These are phyloP conservation scores for Zoanthus sociatus DNA, from an alignment of 92 coral and sea anemone genomes.

Conservation along the genomic window DNA sequence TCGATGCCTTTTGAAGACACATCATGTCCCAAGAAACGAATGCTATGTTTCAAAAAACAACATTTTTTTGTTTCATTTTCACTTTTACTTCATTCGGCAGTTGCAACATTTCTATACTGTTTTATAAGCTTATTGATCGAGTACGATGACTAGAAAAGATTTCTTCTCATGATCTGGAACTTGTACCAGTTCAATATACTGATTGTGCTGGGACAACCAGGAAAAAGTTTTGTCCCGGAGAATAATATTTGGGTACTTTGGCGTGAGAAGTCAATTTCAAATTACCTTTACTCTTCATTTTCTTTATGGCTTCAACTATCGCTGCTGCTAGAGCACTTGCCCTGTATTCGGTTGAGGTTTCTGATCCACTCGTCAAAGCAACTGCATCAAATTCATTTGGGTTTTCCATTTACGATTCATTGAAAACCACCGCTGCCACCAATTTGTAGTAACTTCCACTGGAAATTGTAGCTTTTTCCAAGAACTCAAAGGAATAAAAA, in stretches of 20 bases:
- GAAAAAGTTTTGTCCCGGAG: slow-evolving; percentile 1
- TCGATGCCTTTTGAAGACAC: slow-evolving; percentile 41
- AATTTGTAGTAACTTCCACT: background rate
- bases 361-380: too few relatives aligned
- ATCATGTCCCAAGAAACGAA: slow-evolving; percentile 59
- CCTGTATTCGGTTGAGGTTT: too few relatives aligned
- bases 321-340: too few relatives aligned
- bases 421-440: slow-evolving; percentile 6
- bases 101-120: slow-evolving; percentile 14
- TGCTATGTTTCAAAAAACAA: background rate
- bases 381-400: too few relatives aligned
- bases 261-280: slow-evolving; percentile 7
- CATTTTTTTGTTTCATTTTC: slow-evolving; percentile 27
- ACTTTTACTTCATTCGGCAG: slow-evolving; percentile 32
- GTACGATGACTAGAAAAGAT: slow-evolving; percentile 19
- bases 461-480: too few relatives aligned
- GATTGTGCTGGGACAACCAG: slow-evolving; percentile 1
- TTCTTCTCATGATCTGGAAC: background rate
- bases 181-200: background rate
- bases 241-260: background rate
- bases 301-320: too few relatives aligned
- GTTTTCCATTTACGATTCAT: background rate
- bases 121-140: slow-evolving; percentile 19
- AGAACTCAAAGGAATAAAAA: too few relatives aligned
- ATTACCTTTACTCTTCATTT: background rate